Base-by-base conservation (phyloP, 53 echinoderm and acorn worm species). In the Holothuria scabra region DNA sequence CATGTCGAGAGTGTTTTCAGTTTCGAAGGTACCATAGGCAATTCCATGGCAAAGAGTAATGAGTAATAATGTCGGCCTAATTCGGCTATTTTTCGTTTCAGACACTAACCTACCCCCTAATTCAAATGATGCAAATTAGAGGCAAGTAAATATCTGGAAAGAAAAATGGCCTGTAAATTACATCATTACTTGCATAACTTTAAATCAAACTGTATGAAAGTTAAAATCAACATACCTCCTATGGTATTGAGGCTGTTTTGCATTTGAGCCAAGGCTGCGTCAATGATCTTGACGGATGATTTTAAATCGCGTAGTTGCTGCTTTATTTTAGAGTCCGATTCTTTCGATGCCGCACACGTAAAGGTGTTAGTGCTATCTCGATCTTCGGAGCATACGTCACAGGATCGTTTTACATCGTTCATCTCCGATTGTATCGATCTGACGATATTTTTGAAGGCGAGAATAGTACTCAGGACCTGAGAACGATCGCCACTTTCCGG, bases 401-500 rank as follows among this genome's bases (percentile, higher is more conserved):
- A 78, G 5, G 56, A 56, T 29, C 12, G 3, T 33, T 28, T 56
- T 2, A 78, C 78, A 21, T 56, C 78, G 11, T 18, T 56, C 78
- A 78, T 78, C 52, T 78, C 78, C 6, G 58, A n/a, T 33, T 78
- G 49, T 5, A 78, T 78, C 10, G 78, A 78, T 56, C 78, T 56
- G 7, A 78, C 78, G 78, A 78, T 78, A 19, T 78, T 78, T 24
- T 78, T 78, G 29, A 78, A 78, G 32, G 58, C 78, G 32, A 58
- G 33, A 33, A 78, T 58, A 11, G 78, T 78, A 30, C 56, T 56
- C 10, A 78, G 55, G 21, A 78, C 23, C 33, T 78, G 57, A 2
- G 31, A 28, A 14, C 78, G 56, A 28, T 78, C 78, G 44, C 14
- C 70, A 56, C 52, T 48, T 11, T 20, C 12, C 2, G 46, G 22